These are phyloP conservation scores for Taenaris catops DNA, from an alignment of 2,888 invertebrate genomes.

Conservation along the genomic window DNA sequence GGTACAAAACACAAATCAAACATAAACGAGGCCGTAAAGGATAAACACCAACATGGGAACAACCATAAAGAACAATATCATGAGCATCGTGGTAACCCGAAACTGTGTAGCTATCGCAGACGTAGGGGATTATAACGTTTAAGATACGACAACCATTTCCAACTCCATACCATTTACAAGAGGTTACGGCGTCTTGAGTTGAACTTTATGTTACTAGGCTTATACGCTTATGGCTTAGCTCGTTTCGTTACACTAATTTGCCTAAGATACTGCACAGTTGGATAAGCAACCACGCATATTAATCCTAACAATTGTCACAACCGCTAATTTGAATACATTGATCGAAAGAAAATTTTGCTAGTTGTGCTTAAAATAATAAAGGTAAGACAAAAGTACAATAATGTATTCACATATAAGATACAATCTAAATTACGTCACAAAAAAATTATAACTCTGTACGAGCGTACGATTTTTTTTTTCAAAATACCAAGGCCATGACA, in stretches of 20 bases:
- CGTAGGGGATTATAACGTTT: constrained; percentile 16
- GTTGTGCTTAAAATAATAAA: no score
- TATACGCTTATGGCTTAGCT: constrained; percentile 13
- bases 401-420: no score
- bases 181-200: constrained; percentile 18
- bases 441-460: no score
- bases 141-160: constrained; percentile 16
- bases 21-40: background rate
- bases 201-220: constrained; percentile 21
- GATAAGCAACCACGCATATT: no score
- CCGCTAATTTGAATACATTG: no score
- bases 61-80: constrained; percentile 13
- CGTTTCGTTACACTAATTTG: constrained; percentile 10
- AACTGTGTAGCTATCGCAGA: constrained; percentile 14
- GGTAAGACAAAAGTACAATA: no score
- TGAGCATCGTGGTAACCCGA: constrained; percentile 11
- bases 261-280: constrained; percentile 6
- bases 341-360: no score
- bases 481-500: no score
- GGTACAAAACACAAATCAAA: background rate
- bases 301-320: no score
- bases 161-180: constrained; percentile 15
- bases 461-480: no score
- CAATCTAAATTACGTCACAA: no score
- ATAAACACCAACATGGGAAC: constrained; percentile 6